These are phyloP conservation scores for Automeris io DNA, from an alignment of 2,888 invertebrate species.

Conservation along the genomic window DNA sequence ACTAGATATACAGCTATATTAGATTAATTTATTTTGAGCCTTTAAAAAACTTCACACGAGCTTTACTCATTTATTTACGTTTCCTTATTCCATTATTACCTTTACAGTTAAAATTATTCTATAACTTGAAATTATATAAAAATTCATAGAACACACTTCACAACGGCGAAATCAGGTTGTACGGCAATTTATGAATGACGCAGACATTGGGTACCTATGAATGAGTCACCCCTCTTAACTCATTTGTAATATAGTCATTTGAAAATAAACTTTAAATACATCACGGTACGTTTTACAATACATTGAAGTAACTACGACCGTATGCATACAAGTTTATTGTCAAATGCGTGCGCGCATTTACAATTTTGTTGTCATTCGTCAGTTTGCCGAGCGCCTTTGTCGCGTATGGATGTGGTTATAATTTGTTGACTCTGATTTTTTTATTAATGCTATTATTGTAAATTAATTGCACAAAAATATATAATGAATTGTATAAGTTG, in stretches of 20 bases:
- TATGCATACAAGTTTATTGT: slow-evolving; percentile 40
- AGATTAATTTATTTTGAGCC: too few relatives aligned
- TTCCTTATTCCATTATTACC: too few relatives aligned
- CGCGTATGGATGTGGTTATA: slow-evolving; percentile 22
- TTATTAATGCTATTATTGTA: background rate
- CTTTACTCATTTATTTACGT: too few relatives aligned
- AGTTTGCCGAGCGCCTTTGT: slow-evolving; percentile 42
- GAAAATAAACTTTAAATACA: background rate
- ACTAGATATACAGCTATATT: too few relatives aligned
- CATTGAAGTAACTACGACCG: background rate
- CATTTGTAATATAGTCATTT: slow-evolving; percentile 7
- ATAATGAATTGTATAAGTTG: background rate
- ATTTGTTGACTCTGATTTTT: slow-evolving; percentile 17
- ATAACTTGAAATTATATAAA: slow-evolving; percentile 12
- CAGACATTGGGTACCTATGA: slow-evolving; percentile 48
- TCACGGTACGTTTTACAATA: background rate
- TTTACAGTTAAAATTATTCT: too few relatives aligned
- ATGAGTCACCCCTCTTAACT: slow-evolving; percentile 54
- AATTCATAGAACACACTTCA: slow-evolving; percentile 28
- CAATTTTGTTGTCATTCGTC: slow-evolving; percentile 39
- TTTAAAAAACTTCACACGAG: too few relatives aligned
- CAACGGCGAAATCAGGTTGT: slow-evolving; percentile 30
- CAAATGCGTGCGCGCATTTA: slow-evolving; percentile 62
- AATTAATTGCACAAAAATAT: background rate
- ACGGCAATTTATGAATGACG: slow-evolving; percentile 52